Evolutionary conservation across 2,888 invertebrate species (phyloP).

Genomic region (Drosophila anomalata): DNA sequence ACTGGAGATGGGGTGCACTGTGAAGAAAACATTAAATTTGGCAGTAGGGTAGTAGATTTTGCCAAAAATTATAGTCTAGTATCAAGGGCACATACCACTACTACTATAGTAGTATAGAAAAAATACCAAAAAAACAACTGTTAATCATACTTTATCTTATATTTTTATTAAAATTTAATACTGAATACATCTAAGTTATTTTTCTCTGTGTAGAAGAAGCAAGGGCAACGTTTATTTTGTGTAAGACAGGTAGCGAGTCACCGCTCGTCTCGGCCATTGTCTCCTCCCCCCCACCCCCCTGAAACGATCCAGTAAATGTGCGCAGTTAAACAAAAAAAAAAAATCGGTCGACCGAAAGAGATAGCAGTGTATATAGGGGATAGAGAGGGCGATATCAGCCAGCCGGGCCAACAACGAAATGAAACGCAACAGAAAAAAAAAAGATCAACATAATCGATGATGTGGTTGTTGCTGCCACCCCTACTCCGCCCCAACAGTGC

Average conservation of each 20-base stretch:
- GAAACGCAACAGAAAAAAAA: slow-evolving; percentile 48
- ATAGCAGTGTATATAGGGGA: slow-evolving; percentile 46
- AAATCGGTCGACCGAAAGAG: slow-evolving; percentile 31
- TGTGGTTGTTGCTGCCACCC: slow-evolving; percentile 55
- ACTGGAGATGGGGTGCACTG: slow-evolving; percentile 8
- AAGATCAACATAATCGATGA: slow-evolving; percentile 79
- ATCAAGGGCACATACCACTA: neutral
- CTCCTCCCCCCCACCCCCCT: slow-evolving; percentile 26
- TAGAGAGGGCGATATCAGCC: slow-evolving; percentile 24
- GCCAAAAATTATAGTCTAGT: neutral
- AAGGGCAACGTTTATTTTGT: slow-evolving; percentile 70
- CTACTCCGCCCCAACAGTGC: slow-evolving; percentile 2
- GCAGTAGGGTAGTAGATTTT: neutral
- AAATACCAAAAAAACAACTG: no score
- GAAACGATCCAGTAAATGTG: slow-evolving; percentile 56
- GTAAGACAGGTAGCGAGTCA: slow-evolving; percentile 76
- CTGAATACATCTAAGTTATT: neutral
- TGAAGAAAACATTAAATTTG: neutral
- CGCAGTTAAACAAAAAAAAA: slow-evolving; percentile 66
- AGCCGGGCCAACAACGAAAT: slow-evolving; percentile 24
- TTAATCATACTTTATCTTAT: no score
- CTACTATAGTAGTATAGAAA: no score
- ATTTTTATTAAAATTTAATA: neutral
- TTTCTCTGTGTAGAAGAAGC: neutral
- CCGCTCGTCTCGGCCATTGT: slow-evolving; percentile 64